Conservation (phyloP, 1,140 invertebrate species). For the Capitella teleta region DNA sequence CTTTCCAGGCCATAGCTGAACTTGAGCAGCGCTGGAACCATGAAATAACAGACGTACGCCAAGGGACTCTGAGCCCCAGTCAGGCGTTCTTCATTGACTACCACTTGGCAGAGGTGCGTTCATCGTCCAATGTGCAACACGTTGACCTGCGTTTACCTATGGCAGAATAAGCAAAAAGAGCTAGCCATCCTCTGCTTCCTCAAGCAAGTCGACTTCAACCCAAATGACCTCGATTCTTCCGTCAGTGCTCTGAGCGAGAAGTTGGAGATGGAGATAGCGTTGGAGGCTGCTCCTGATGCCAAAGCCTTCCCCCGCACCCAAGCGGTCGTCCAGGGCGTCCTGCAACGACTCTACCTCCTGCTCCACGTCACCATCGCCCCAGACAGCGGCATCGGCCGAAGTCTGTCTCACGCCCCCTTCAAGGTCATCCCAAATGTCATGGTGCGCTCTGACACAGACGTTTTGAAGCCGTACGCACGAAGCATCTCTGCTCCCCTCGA, state of each 20-base stretch:
- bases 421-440: slow-evolving; percentile 16
- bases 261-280: slow-evolving; percentile 22
- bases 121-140: too few relatives aligned
- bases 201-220: slow-evolving; percentile 31
- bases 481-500: slow-evolving; percentile 30
- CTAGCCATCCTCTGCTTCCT: slow-evolving; percentile 36
- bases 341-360: slow-evolving; percentile 31
- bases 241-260: slow-evolving; percentile 27
- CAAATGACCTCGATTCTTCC: slow-evolving; percentile 21
- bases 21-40: slow-evolving; percentile 37
- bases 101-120: slow-evolving; percentile 33
- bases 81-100: slow-evolving; percentile 38
- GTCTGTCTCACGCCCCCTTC: slow-evolving; percentile 1
- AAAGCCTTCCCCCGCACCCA: slow-evolving; percentile 23
- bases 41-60: slow-evolving; percentile 31
- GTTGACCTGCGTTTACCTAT: slow-evolving; percentile 10
- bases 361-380: slow-evolving; percentile 35
- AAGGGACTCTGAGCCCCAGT: slow-evolving; percentile 14
- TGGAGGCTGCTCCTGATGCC: background rate
- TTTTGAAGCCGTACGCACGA: slow-evolving; percentile 17
- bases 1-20: slow-evolving; percentile 31
- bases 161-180: slow-evolving; percentile 35
- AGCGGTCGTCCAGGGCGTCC: slow-evolving; percentile 27
- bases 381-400: slow-evolving; percentile 1
- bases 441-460: slow-evolving; percentile 33